Evolutionary conservation across 2,888 invertebrate species (phyloP), one percentile per base, ranked within the genome.

Genomic region (Neocrepidodera transversa): DNA sequence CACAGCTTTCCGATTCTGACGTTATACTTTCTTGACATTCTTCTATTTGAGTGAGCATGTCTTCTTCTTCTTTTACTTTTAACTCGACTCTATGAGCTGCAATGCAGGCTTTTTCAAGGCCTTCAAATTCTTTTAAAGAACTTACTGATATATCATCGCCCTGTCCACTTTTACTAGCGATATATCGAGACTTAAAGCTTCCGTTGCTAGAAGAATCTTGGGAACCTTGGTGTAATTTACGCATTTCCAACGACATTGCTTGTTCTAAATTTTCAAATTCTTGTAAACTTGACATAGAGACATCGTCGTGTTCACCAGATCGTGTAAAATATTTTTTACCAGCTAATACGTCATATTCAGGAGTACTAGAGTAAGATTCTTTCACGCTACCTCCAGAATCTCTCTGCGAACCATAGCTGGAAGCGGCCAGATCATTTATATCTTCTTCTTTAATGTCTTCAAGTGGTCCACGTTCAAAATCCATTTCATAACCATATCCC

Each of bases 371-470:
- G 62, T 90, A 89, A 0, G 94, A 94, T 72, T 94, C 94, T 71
- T 93, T 90, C 72, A 92, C 88, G 70, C 92, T 92, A 28, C 93
- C 93, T 47, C 92, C 88, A 0, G 89, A 90, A 72, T 89, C 89
- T 66, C 89, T 89, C 71, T 90, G 90, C 17, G 90, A 90, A 49
- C 89, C 89, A 49, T 90, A 81, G 71, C 90, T 90, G 20, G 87
- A 91, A 60, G 84, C 82, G 11, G 85, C 83, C 73, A 93, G 90
- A 73, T 93, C 93, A 49, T 92, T 92, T 73, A 90, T 85, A 80
- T 95, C 95, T 79, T 95, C 95, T 78, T 94, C 93, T 80, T 94
- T 93, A 38, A 94, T 95, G 71, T 95, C 95, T 81, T 95, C 95
- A 35, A 95, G 79, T 2, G 93, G 90, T 11, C 92, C 90, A 60